phyloP scores from a whole-genome alignment of 2,888 invertebrate genomes.

The Beris chalybata region DNA sequence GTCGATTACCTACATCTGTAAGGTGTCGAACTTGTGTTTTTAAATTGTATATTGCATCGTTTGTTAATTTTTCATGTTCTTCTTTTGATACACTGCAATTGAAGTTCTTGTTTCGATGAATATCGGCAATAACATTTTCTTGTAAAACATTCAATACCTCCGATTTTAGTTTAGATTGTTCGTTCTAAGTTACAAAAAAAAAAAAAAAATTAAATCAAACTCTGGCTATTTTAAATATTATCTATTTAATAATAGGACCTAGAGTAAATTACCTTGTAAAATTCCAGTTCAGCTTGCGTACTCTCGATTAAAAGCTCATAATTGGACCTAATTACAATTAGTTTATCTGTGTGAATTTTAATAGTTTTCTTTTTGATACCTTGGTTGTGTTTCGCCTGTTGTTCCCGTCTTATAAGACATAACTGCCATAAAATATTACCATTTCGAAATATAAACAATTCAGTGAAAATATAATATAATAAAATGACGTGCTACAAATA shows the following conservation, averaged over 20 bases:
- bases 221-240: background rate
- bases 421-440: background rate
- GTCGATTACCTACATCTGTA: slow-evolving; percentile 45
- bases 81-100: slow-evolving; percentile 37
- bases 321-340: slow-evolving; percentile 38
- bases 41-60: slow-evolving; percentile 52
- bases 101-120: slow-evolving; percentile 42
- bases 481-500: too few species aligned
- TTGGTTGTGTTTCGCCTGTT: background rate
- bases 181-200: slow-evolving; percentile 44
- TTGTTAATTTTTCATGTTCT: slow-evolving; percentile 45
- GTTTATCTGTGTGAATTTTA: background rate
- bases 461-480: too few species aligned
- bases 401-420: slow-evolving; percentile 4
- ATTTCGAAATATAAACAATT: slow-evolving; percentile 1
- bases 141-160: slow-evolving; percentile 50
- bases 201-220: background rate
- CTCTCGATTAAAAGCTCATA: slow-evolving; percentile 47
- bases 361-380: background rate
- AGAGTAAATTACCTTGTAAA: slow-evolving; percentile 42
- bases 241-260: slow-evolving; percentile 36
- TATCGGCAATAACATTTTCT: slow-evolving; percentile 52
- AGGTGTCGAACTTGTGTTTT: slow-evolving; percentile 52
- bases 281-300: slow-evolving; percentile 47
- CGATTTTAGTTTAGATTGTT: slow-evolving; percentile 46